These are phyloP conservation scores for Pterocles burchelli DNA, from an alignment of 2,113 vertebrate species.

Conservation along the genomic window DNA sequence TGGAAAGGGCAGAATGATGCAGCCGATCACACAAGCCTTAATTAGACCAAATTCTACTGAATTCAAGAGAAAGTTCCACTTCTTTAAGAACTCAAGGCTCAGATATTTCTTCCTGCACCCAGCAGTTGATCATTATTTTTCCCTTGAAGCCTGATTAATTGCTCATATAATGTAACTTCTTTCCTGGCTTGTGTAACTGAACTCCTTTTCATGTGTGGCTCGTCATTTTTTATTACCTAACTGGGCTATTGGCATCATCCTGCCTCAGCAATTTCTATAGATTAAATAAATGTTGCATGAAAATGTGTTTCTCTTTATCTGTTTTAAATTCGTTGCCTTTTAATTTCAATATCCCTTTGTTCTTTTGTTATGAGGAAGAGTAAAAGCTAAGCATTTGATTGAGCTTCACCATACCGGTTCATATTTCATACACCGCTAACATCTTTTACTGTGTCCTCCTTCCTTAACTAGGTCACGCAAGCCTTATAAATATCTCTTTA, in stretches of 20 bases:
- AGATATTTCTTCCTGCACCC: not conserved
- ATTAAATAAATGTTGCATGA: constrained; percentile 10
- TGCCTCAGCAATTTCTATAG: constrained; percentile 6
- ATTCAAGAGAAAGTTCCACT: not conserved
- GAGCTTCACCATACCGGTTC: not conserved
- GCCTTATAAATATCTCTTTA: not conserved
- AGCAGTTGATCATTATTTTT: not conserved
- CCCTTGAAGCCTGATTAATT: constrained; percentile 24
- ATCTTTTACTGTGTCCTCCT: not conserved
- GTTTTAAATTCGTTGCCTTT: constrained; percentile 1
- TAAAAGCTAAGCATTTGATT: not conserved
- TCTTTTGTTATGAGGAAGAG: not conserved
- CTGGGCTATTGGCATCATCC: not conserved
- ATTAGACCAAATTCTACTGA: not conserved
- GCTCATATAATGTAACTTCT: not conserved
- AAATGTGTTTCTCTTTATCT: not conserved
- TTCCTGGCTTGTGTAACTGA: not conserved
- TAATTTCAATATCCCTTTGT: constrained; percentile 9
- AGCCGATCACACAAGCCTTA: not conserved
- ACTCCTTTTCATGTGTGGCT: not conserved
- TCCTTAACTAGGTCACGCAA: not conserved
- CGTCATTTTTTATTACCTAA: not conserved
- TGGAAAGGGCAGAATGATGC: not conserved
- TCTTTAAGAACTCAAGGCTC: not conserved
- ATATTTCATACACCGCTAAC: not conserved